Conservation (phyloP, 2,888 invertebrate genomes). For the Drosophila melanosoma region DNA sequence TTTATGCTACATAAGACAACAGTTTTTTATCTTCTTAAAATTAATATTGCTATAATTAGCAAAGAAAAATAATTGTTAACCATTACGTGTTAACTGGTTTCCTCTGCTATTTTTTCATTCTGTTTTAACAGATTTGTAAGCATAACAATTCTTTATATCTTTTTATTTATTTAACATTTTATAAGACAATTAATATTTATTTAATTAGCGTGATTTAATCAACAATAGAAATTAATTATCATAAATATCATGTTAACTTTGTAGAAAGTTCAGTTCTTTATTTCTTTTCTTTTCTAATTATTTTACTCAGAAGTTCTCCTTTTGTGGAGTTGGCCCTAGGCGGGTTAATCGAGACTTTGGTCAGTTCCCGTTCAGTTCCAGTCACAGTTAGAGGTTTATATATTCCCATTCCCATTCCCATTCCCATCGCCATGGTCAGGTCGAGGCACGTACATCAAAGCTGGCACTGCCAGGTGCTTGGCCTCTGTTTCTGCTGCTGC, state of each 20-base stretch:
- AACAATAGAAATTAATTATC: not conserved
- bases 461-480: slow-evolving; percentile 45
- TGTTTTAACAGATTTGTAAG: no score
- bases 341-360: slow-evolving; percentile 40
- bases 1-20: not conserved
- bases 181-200: not conserved
- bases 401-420: not conserved
- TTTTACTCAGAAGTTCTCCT: not conserved
- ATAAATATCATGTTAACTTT: not conserved
- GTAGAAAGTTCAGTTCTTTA: not conserved
- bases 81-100: no score
- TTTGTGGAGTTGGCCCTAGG: not conserved
- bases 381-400: not conserved
- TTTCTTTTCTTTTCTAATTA: not conserved
- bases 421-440: not conserved
- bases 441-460: slow-evolving; percentile 49
- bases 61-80: no score
- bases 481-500: slow-evolving; percentile 13
- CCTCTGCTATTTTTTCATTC: no score
- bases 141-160: no score
- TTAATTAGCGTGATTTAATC: not conserved
- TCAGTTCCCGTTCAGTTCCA: slow-evolving; percentile 9
- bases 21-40: not conserved
- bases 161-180: no score
- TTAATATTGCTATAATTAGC: no score